Percentiles rank a stretch among this genome's conserved stretches.
Conservation (phyloP, 2,113 vertebrate genomes). For the Ictidomys tridecemlineatus region DNA sequence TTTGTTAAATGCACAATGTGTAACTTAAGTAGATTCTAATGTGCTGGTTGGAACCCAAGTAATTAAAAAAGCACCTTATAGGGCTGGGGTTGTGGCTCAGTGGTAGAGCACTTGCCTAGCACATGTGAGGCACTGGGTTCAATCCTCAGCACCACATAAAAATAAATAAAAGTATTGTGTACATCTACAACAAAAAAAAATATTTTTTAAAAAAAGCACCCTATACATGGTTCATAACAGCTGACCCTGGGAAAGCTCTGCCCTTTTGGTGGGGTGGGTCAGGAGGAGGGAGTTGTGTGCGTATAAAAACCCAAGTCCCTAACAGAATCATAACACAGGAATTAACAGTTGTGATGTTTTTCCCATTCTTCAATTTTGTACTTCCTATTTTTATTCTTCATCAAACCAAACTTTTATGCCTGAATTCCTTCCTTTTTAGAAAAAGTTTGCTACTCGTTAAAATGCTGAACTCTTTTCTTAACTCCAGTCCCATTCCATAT, state of each 20-base stretch:
- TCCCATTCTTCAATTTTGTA: neutral
- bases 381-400: neutral
- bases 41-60: neutral
- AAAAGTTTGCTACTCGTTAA: neutral
- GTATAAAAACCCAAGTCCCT: neutral
- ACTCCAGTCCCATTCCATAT: neutral
- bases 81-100: too few species aligned
- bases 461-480: neutral
- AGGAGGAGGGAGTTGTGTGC: too few species aligned
- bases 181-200: too few species aligned
- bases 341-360: fast-evolving
- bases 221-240: neutral
- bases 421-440: neutral
- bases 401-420: neutral
- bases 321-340: neutral
- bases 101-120: too few species aligned
- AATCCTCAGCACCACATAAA: too few species aligned
- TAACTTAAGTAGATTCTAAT: neutral
- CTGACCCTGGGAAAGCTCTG: too few species aligned
- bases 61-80: neutral
- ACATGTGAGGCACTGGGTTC: too few species aligned
- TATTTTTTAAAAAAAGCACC: neutral
- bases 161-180: too few species aligned
- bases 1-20: neutral
- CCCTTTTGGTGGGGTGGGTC: too few species aligned